A percentile compares a stretch with the other conserved stretches of the same genome.
These are phyloP conservation scores for Nycticorax nycticorax DNA, from an alignment of 2,113 vertebrate genomes.

Conservation along the genomic window DNA sequence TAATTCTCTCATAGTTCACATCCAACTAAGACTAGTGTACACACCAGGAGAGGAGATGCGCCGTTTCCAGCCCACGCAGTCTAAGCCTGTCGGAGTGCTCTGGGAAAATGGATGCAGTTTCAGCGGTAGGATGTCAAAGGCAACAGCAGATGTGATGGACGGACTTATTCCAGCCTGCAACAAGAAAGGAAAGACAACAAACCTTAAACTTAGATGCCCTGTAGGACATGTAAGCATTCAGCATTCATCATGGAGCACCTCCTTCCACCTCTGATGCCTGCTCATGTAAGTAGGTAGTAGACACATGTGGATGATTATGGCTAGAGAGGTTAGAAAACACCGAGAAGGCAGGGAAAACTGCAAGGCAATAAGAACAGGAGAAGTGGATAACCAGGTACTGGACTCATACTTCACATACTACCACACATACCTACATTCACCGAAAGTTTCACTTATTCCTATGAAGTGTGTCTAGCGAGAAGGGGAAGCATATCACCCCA, in stretches of 20 bases:
- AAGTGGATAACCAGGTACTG: not conserved
- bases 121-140: slow-evolving; percentile 65
- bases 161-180: slow-evolving; percentile 66
- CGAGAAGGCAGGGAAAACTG: not conserved
- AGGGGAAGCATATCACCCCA: not conserved
- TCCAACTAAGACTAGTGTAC: not conserved
- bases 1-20: not conserved
- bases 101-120: slow-evolving; percentile 80
- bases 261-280: not conserved
- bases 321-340: not conserved
- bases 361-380: not conserved
- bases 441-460: not conserved
- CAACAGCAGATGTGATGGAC: slow-evolving; percentile 37
- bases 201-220: not conserved
- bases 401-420: not conserved
- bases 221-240: not conserved
- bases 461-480: not conserved
- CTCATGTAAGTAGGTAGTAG: not conserved
- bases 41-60: slow-evolving; percentile 68
- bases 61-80: slow-evolving; percentile 77
- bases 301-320: not conserved
- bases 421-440: not conserved
- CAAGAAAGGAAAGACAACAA: not conserved
- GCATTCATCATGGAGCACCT: not conserved
- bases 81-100: slow-evolving; percentile 83